These are phyloP conservation scores for Peromyscus californicus DNA, from an alignment of 2,113 vertebrate species.

Conservation along the genomic window DNA sequence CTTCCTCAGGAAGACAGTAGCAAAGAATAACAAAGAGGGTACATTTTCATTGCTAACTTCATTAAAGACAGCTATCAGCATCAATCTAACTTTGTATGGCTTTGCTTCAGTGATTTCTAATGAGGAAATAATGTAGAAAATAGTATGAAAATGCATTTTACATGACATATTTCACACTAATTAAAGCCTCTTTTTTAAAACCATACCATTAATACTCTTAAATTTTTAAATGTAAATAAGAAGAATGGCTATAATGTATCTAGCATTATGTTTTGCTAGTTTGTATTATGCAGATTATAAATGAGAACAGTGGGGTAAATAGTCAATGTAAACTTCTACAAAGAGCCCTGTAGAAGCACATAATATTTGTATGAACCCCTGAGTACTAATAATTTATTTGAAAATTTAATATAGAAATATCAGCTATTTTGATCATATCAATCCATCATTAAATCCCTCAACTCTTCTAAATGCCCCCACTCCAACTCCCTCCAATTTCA, in stretches of 20 bases:
- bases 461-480: not conserved
- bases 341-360: not conserved
- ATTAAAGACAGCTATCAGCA: constrained; percentile 59
- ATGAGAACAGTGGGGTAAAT: not conserved
- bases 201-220: not conserved
- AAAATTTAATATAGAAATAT: not conserved
- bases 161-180: constrained; percentile 9
- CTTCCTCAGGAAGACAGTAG: constrained; percentile 36
- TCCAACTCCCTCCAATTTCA: not conserved
- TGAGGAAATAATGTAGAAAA: constrained; percentile 41
- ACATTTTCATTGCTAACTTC: constrained; percentile 74
- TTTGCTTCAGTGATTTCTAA: constrained; percentile 74
- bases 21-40: constrained; percentile 59
- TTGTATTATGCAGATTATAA: not conserved
- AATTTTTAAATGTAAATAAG: not conserved
- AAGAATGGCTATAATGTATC: not conserved
- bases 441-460: not conserved
- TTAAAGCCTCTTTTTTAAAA: not conserved
- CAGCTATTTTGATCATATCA: not conserved
- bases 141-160: not conserved
- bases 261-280: not conserved
- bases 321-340: not conserved
- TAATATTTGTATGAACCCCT: not conserved
- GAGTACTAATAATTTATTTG: not conserved
- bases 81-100: constrained; percentile 13